These are phyloP conservation scores for Drosophila truncata DNA, from an alignment of 1,140 invertebrate species.

Conservation along the genomic window DNA sequence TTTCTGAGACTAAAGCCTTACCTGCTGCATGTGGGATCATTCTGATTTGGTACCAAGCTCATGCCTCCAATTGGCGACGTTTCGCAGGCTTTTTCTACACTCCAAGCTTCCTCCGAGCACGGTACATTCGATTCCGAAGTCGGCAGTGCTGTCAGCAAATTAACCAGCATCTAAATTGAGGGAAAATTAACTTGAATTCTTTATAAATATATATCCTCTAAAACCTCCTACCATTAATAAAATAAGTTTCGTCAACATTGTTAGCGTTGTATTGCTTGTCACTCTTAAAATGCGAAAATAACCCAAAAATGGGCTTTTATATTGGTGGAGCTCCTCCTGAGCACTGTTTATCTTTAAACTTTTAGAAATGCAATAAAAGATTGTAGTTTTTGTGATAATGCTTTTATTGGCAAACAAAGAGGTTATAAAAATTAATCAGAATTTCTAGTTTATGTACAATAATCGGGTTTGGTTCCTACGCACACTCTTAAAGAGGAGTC, in stretches of 20 bases:
- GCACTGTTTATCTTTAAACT: background rate
- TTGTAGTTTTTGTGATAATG: background rate
- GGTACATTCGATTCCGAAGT: background rate
- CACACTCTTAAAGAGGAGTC: background rate
- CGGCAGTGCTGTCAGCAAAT: slow-evolving; percentile 1
- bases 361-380: background rate
- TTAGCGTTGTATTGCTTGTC: background rate
- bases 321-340: background rate
- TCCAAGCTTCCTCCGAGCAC: background rate
- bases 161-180: background rate
- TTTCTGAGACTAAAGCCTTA: background rate
- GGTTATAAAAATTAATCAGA: background rate
- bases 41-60: background rate
- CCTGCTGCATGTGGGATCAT: background rate
- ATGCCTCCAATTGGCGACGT: too few relatives aligned
- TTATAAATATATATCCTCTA: background rate
- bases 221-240: background rate
- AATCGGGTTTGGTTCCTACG: slow-evolving; percentile 6
- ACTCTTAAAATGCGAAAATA: background rate
- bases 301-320: background rate
- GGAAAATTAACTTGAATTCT: too few relatives aligned
- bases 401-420: slow-evolving; percentile 9
- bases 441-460: slow-evolving; percentile 28
- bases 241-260: slow-evolving; percentile 3
- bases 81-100: background rate